Base-by-base conservation (phyloP, 1,140 invertebrate species). In the Tetraneura akinire region DNA sequence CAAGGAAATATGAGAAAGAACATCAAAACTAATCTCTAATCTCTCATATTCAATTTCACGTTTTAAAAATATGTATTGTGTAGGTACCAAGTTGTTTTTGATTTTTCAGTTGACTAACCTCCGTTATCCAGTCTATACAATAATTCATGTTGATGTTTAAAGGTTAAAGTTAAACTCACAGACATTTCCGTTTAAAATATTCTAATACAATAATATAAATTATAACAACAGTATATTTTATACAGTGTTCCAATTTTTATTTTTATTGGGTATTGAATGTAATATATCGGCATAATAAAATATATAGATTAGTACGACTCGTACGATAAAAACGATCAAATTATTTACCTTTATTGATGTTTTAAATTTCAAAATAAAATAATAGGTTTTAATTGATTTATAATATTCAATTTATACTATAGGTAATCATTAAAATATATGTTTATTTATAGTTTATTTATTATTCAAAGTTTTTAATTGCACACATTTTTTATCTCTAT, bases 31-130 rank as follows among this genome's bases (percentile, higher is more conserved):
- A 76, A 76, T 76, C 71, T 76, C 71, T 76, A 57, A 57, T 76
- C 71, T n/a, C 11, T 29, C 53, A 42, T 76, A 76, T 76, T 76
- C 49, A 76, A 76, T 76, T 76, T 76, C 71, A 57, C 11, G 51
- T 57, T 57, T 16, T 0, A 42, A 57, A 29, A 74, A 21, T 26
- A 49, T 49, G 26, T 70, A 26, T 26, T 70, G 29, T 23, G 16
- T 49, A 23, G 13, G 29, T 37, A 37, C 9, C n/a, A 21, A 14
- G 21, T 23, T 26, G 45, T 47, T 29, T 70, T 47, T 70, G 45
- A 49, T 26, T 70, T 49, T 70, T 49, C 21, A 68, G 64, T 68
- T n/a, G 42, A 45, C 64, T 37, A 37, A 68, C 13, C 42, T 37
- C 32, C 32, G 32, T 37, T n/a, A n/a, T n/a, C 37, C n/a, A 42